Base-by-base conservation (phyloP, 2,888 invertebrate species). In the Penaeus monodon region DNA sequence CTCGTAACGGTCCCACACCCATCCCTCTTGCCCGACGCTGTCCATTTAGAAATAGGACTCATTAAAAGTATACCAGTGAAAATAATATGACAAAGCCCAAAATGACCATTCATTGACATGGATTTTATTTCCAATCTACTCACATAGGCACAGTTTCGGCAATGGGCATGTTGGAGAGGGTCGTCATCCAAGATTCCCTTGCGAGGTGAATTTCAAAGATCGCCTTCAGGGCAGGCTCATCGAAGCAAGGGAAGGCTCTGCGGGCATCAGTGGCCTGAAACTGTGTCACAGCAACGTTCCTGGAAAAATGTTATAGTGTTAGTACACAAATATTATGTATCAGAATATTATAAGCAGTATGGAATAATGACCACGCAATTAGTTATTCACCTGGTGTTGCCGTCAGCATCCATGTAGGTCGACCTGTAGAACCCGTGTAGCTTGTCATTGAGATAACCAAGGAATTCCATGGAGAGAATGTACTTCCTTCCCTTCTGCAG, bases 371-470 rank as follows among this genome's bases (percentile, higher is more conserved):
- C 0, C 44, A n/a, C n/a, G n/a, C n/a, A n/a, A n/a, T n/a, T n/a
- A n/a, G n/a, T 10, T 8, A 10, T 44, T 44, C 44, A 44, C 44
- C 93, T 92, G 96, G 96, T 95, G 95, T 91, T 94, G 96, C 84
- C 95, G 93, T 90, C 94, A 94, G 94, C 94, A 78, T 93, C 92
- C 90, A 94, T 94, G 92, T 97, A 97, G 0, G 96, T 96, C 92
- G 96, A 96, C 91, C 96, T 94, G 91, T 97, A 97, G 92, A 97
- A 96, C 73, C 97, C 97, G 91, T 95, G 95, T 65, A 97, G 93
- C 90, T 95, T 94, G 91, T 96, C 96, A 91, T 95, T 95, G 81
- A 97, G 93, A 87, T 94, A 93, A 0, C 97, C 97, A 10, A 93
- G 93, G 91, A 95, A 97, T 44, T 86, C 86, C 64, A 97, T 95